Evolutionary conservation across 2,888 invertebrate genomes (phyloP), one percentile per base, ranked within the genome.

Genomic region (Rhagonycha lutea): DNA sequence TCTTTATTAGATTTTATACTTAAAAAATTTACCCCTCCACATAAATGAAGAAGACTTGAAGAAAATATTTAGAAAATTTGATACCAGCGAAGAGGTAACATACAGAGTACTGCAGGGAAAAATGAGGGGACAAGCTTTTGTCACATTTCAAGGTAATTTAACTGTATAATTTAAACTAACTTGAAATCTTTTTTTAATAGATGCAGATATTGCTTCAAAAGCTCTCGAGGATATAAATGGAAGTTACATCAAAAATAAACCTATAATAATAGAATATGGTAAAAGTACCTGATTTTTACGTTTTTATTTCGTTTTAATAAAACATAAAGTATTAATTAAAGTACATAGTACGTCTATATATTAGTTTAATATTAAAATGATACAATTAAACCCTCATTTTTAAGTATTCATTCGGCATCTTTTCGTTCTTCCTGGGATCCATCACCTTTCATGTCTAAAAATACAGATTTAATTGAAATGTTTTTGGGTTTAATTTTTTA

Each of bases 61-160:
- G 0, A 75, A 88, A 10, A 81, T 91, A 26, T 91, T 91, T 85
- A 87, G 88, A 61, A 88, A 89, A 82, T 90, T 80, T 79, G 78
- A 82, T 74, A 82, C 87, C n/a, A 78, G 77, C 68, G 72, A 77
- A 75, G 88, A 88, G 29, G 83, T 91, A 3, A 79, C 78, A 7
- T 85, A 86, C 75, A 85, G 88, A 71, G 80, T 91, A 60, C 88
- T 91, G 89, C 86, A 86, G 0, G 91, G 91, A 1, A 88, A 89
- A 74, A 91, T 91, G 91, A 87, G 88, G 77, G 91, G 91, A 8
- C 91, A 91, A 81, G 91, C 91, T 0, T 91, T 91, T 85, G 88
- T 90, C 2, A 86, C 88, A 47, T 91, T 91, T 81, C 85, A 86
- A 83, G 86, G 92, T 91, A 85, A 83, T 23, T 24, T 14, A 32